Conservation (phyloP, 2,888 invertebrate genomes). For the Schizaphis graminum region DNA sequence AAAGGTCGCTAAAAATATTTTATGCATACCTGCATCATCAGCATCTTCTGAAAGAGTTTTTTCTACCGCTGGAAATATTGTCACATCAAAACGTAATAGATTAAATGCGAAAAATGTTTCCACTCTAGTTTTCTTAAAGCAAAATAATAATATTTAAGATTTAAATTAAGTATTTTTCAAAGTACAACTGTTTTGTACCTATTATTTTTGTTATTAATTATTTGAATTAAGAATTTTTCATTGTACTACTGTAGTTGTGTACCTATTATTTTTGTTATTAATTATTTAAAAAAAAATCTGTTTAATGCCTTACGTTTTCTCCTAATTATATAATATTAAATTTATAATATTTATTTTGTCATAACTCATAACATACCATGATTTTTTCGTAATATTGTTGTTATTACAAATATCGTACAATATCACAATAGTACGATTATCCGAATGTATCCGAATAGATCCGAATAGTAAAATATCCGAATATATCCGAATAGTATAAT, state of each 20-base stretch:
- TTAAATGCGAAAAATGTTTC: conserved; percentile 26
- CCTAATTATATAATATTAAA: background rate
- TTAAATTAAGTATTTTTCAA: conserved; percentile 1
- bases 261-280: too few relatives aligned
- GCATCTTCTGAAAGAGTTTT: conserved; percentile 30
- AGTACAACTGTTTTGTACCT: background rate
- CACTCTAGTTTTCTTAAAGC: conserved; percentile 26
- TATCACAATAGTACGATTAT: background rate
- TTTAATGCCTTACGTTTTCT: background rate
- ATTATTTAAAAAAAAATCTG: background rate
- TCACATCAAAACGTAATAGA: conserved; percentile 11
- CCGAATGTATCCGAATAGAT: too few relatives aligned
- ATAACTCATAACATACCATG: too few relatives aligned
- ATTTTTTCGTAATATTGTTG: too few relatives aligned
- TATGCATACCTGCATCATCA: conserved; percentile 5
- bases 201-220: background rate
- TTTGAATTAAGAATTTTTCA: too few relatives aligned
- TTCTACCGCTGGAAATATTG: conserved; percentile 27
- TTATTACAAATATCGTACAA: background rate
- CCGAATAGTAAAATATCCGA: too few relatives aligned
- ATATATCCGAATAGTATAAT: too few relatives aligned
- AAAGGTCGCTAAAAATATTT: conserved; percentile 21
- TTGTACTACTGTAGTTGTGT: too few relatives aligned
- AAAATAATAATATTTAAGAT: conserved; percentile 26
- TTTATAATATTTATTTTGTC: too few relatives aligned